Percentiles rank a stretch among this genome's conserved stretches.
Evolutionary conservation across 2,113 vertebrate genomes (phyloP).

Genomic region (Isichthys henryi): DNA sequence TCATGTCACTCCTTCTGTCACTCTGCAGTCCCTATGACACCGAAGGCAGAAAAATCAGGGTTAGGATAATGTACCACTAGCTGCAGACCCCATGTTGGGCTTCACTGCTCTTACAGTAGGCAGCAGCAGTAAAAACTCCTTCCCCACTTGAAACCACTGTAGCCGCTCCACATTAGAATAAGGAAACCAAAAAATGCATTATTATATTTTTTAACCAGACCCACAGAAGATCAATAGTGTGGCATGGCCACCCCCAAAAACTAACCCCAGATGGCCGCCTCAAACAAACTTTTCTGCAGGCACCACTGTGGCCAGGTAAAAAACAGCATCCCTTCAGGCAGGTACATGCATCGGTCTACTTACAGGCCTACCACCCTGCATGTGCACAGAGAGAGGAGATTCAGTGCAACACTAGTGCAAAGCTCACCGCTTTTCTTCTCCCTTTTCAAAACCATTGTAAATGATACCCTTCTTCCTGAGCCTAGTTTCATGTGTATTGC

Average conservation of each 20-base stretch:
- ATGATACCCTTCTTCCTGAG: background rate
- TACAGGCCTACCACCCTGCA: too few relatives aligned
- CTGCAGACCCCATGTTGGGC: background rate
- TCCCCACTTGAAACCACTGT: background rate
- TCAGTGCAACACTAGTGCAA: too few relatives aligned
- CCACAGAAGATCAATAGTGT: too few relatives aligned
- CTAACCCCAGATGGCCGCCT: too few relatives aligned
- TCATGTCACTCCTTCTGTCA: background rate
- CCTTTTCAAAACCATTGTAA: background rate
- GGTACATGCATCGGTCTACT: too few relatives aligned
- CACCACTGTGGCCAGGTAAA: too few relatives aligned
- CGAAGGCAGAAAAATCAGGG: background rate
- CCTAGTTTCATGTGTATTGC: background rate
- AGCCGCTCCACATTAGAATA: too few relatives aligned
- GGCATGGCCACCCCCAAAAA: too few relatives aligned
- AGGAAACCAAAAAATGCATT: too few relatives aligned
- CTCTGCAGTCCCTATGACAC: background rate
- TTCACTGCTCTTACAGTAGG: background rate
- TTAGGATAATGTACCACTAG: background rate
- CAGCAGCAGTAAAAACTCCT: background rate
- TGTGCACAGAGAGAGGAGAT: too few relatives aligned
- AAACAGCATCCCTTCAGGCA: background rate
- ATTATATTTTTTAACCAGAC: too few relatives aligned
- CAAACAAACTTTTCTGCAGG: too few relatives aligned
- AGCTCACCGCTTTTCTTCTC: background rate